Conservation (phyloP, 2,888 invertebrate genomes). For the Eupithecia centaureata region DNA sequence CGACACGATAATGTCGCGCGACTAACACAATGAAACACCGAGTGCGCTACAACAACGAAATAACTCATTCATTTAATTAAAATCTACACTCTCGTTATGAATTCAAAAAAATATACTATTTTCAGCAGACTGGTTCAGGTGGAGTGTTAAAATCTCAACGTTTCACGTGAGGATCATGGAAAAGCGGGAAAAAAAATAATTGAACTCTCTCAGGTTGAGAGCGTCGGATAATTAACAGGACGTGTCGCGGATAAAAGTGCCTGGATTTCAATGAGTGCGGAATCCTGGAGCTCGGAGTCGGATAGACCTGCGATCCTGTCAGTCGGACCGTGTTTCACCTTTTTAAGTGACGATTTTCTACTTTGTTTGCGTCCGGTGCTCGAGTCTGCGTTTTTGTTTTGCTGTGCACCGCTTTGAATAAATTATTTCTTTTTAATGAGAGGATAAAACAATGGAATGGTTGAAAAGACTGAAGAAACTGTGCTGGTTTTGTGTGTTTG, state of each 20-base stretch:
- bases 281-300: constrained; percentile 55
- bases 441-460: constrained; percentile 33
- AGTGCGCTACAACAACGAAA: constrained; percentile 57
- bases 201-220: constrained; percentile 77
- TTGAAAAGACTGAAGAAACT: background rate
- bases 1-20: constrained; percentile 52
- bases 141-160: constrained; percentile 83
- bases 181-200: constrained; percentile 78
- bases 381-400: constrained; percentile 56
- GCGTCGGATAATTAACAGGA: constrained; percentile 82
- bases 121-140: constrained; percentile 76
- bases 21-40: constrained; percentile 43
- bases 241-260: constrained; percentile 81
- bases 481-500: background rate
- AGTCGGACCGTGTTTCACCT: constrained; percentile 61
- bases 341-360: constrained; percentile 74
- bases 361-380: constrained; percentile 65
- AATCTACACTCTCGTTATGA: constrained; percentile 66
- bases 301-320: constrained; percentile 56
- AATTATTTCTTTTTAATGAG: constrained; percentile 58
- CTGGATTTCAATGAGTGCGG: constrained; percentile 75
- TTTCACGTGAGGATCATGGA: constrained; percentile 78
- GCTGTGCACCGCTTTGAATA: constrained; percentile 52
- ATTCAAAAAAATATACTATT: constrained; percentile 69
- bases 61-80: constrained; percentile 78